Base-by-base conservation (phyloP, 1,140 invertebrate species). In the Scaptodrosophila lebanonensis region DNA sequence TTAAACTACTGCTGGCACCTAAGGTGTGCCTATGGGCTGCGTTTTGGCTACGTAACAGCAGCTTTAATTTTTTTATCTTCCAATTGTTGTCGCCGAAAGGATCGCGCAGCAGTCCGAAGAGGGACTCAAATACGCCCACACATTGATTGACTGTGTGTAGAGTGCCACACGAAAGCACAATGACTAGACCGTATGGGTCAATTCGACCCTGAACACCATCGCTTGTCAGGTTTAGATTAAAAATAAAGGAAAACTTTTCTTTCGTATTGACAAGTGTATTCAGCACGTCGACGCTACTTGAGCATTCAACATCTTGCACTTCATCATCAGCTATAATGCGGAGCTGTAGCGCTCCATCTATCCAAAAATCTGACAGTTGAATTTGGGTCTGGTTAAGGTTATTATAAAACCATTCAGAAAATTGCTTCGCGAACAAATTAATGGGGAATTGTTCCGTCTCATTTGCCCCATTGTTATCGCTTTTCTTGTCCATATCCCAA, bases 71-170 rank as follows among this genome's bases (percentile, higher is more conserved):
- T 65, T 91, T 91, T 27, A 91, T 89, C 82, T 91, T 92, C 89
- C 89, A 92, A 63, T 90, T 91, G 68, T 92, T 91, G 2, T 88
- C 82, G 13, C 68, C 66, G 48, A 79, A 86, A 1, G 91, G 91
- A 86, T 92, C 91, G 44, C 88, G 88, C 2, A 90, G 77, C 9
- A 93, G 65, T 3, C 88, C 89, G 85, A 92, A 92, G 11, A 88
- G 65, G 66, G 92, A 90, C 61, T 92, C 90, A 77, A 92, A 93
- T n/a, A 91, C 73, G 3, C 92, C 92, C 3, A 91, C 83, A 22
- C 91, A 91, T 16, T 59, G 49, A 7, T 86, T 60, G 11, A 85
- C 53, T 0, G 73, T 71, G 68, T 93, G 91, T 15, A 93, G 61
- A 0, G 91, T 91, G 4, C 92, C 92, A 87, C 91, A 91, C 8